Percentiles rank a stretch among this genome's conserved stretches.
These are phyloP conservation scores for Gymnarchus niloticus DNA, from an alignment of 2,113 vertebrate species.

Conservation along the genomic window DNA sequence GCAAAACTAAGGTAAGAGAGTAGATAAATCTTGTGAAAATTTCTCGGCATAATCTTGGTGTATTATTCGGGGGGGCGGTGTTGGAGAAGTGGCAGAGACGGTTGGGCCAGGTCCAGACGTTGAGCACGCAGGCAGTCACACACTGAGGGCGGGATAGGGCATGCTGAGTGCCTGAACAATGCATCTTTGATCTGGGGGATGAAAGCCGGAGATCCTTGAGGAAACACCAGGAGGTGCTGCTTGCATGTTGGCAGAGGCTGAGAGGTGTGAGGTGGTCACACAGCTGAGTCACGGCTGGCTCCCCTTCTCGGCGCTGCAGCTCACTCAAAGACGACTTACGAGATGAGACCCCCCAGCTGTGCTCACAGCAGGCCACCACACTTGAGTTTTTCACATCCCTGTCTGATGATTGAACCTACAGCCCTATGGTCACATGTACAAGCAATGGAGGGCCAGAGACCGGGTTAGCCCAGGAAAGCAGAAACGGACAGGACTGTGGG, in stretches of 20 bases:
- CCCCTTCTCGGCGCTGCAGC: background rate
- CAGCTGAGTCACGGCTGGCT: no score
- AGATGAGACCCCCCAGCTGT: background rate
- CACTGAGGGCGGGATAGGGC: background rate
- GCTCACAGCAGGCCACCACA: background rate
- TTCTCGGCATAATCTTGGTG: background rate
- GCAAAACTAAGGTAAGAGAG: background rate
- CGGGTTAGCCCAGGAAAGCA: background rate
- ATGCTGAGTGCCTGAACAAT: background rate
- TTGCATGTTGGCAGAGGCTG: background rate
- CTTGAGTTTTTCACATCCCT: background rate
- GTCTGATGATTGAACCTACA: background rate
- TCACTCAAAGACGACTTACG: background rate
- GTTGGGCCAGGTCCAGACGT: background rate
- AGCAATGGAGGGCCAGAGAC: background rate
- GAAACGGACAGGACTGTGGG: no score
- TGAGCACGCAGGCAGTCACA: background rate
- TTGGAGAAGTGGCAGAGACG: background rate
- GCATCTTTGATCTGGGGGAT: background rate
- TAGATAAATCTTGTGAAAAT: background rate
- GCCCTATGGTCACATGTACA: background rate
- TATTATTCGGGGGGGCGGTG: background rate
- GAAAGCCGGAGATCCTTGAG: background rate
- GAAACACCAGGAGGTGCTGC: background rate
- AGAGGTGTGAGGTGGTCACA: background rate